Conservation (phyloP, 2,797 vertebrate genomes). For the Lates japonicus region DNA sequence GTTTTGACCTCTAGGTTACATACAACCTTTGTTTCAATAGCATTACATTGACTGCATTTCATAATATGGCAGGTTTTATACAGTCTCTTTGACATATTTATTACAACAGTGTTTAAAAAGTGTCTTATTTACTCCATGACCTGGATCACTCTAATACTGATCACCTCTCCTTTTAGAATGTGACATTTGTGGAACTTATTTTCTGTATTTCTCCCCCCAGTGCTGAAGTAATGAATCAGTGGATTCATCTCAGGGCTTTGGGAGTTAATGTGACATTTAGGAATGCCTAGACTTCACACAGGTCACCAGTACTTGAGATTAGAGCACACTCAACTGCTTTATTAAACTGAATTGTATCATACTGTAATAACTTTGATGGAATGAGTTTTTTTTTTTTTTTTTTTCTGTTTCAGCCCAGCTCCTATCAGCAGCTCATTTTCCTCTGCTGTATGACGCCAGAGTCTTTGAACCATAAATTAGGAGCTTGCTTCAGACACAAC, state of each 20-base stretch:
- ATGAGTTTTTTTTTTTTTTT: conserved; percentile 46
- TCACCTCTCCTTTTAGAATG: conserved; percentile 10
- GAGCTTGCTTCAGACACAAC: conserved; percentile 72
- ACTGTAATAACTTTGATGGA: conserved; percentile 68
- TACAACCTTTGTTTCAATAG: neutral
- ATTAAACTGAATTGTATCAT: conserved; percentile 69
- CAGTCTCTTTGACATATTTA: neutral
- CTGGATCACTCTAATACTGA: neutral
- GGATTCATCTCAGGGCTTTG: conserved; percentile 35
- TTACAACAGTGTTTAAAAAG: neutral
- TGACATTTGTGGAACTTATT: conserved; percentile 36
- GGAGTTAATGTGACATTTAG: conserved; percentile 71
- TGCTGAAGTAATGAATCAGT: conserved; percentile 25
- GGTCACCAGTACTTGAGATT: conserved; percentile 58
- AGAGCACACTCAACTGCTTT: conserved; percentile 60
- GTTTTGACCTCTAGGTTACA: neutral
- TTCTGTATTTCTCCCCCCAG: neutral
- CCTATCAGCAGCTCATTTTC: conserved; percentile 72
- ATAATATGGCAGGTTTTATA: neutral
- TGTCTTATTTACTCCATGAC: neutral
- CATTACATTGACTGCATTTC: neutral
- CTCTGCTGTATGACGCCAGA: conserved; percentile 59
- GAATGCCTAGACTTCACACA: conserved; percentile 55
- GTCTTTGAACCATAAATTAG: conserved; percentile 79
- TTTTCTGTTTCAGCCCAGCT: conserved; percentile 56